Base-by-base conservation (phyloP, 2,888 invertebrate species). In the Seira ritae region DNA sequence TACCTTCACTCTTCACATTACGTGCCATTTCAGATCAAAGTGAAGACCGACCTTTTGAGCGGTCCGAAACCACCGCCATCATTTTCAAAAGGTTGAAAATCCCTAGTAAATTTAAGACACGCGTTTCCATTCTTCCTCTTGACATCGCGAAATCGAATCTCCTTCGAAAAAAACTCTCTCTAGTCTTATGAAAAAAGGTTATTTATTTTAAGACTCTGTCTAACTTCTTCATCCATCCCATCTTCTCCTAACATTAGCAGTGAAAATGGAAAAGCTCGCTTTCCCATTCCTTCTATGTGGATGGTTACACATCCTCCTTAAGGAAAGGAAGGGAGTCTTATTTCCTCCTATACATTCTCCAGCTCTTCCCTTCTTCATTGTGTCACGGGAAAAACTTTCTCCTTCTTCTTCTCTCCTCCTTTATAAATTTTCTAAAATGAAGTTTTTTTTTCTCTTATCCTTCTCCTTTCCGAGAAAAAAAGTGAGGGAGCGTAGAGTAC, bases 381-480 rank as follows among this genome's bases (percentile, higher is more conserved):
- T 74, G 46, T 66, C 67, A 50, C 22, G 66, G 19, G 37, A 20
- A 50, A 81, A 68, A 81, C 50, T 62, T 74, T 80, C 8, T 80
- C 68, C 50, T 62, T 74, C 75, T 31, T 80, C 68, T 65, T 73
- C 23, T 8, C 19, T 37, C 1, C 19, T 46, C 55, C 69, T 75
- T 74, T 71, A 70, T 81, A 81, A 81, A 81, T 81, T 81, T 71
- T 81, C 22, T 66, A 62, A 80, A 80, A 80, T 75, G 70, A 71
- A 70, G 70, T 81, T 81, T 81, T 42, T 68, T 20, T 31, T 31
- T 31, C 31, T 31, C 31, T 31, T 31, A 31, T 31, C 31, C 31
- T 31, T 31, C 31, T 31, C 31, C 31, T 31, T 31, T 60, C 17
- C 17, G n/a, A 10, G 22, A 12, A 15, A 55, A 55, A 55, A 55